Percentiles rank a stretch among this genome's conserved stretches.
Evolutionary conservation across 2,888 invertebrate species (phyloP).

Genomic region (Patella depressa): DNA sequence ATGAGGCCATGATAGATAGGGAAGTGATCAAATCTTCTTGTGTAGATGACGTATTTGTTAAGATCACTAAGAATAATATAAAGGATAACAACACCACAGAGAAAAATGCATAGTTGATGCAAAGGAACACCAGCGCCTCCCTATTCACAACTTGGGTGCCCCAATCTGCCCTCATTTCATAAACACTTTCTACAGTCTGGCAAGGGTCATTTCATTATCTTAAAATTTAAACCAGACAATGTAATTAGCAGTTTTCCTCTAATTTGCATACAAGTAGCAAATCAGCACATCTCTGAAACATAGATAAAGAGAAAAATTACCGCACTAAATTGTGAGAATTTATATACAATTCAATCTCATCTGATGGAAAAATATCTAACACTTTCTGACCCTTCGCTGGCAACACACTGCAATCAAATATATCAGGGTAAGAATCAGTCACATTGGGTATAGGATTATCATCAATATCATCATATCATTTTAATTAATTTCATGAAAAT

Average conservation of each 20-base stretch:
- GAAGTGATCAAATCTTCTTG: conserved; percentile 46
- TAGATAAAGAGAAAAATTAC: no score
- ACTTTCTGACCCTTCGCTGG: no score
- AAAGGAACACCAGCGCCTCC: conserved; percentile 62
- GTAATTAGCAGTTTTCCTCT: neutral
- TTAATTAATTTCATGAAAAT: no score
- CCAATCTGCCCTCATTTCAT: conserved; percentile 59
- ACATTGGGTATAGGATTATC: no score
- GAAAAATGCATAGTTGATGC: conserved; percentile 67
- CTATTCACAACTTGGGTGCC: conserved; percentile 57
- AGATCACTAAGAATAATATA: conserved; percentile 54
- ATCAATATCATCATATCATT: no score
- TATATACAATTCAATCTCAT: no score
- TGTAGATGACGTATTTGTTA: conserved; percentile 50
- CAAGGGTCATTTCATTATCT: neutral
- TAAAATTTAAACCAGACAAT: neutral
- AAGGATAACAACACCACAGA: conserved; percentile 55
- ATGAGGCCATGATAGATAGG: conserved; percentile 58
- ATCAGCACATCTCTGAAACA: no score
- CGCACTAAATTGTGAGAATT: no score
- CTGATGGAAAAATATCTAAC: no score
- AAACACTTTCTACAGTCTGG: neutral
- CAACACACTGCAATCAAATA: no score
- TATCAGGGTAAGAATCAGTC: no score
- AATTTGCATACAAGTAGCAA: neutral